Percentiles rank a stretch among this genome's conserved stretches.
These are phyloP conservation scores for Musca domestica DNA, from an alignment of 1,140 invertebrate genomes.

Conservation along the genomic window DNA sequence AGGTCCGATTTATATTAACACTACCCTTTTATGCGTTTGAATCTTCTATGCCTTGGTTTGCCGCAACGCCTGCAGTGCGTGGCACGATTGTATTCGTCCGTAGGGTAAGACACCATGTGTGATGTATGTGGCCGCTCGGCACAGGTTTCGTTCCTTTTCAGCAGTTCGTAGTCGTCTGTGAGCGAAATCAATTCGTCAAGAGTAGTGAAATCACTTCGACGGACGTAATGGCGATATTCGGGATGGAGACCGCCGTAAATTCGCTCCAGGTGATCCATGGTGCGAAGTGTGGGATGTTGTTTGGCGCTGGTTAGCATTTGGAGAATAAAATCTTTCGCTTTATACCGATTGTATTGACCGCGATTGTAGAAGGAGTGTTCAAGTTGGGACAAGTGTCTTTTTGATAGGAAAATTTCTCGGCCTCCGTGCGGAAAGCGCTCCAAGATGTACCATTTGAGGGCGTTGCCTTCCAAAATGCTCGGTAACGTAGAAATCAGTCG, in stretches of 20 bases:
- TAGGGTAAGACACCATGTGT: neutral
- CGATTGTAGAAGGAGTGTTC: neutral
- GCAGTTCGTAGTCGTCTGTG: neutral
- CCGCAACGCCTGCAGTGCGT: neutral
- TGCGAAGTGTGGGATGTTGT: neutral
- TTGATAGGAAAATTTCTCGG: too few species aligned
- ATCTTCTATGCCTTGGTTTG: neutral
- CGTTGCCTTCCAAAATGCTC: too few species aligned
- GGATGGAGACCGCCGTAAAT: neutral
- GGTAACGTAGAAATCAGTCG: too few species aligned
- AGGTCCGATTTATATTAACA: too few species aligned
- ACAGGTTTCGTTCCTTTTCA: neutral
- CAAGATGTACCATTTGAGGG: too few species aligned
- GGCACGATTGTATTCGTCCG: neutral
- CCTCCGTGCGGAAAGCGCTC: too few species aligned
- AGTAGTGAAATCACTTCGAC: neutral
- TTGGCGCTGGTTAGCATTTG: neutral
- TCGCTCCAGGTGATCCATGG: neutral
- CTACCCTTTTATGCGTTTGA: too few species aligned
- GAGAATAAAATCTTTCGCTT: neutral
- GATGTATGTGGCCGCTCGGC: neutral
- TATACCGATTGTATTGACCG: neutral
- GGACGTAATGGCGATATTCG: neutral
- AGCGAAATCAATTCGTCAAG: neutral
- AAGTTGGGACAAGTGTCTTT: too few species aligned